These are phyloP conservation scores for Colossoma macropomum DNA, from an alignment of 2,113 vertebrate genomes.

Conservation along the genomic window DNA sequence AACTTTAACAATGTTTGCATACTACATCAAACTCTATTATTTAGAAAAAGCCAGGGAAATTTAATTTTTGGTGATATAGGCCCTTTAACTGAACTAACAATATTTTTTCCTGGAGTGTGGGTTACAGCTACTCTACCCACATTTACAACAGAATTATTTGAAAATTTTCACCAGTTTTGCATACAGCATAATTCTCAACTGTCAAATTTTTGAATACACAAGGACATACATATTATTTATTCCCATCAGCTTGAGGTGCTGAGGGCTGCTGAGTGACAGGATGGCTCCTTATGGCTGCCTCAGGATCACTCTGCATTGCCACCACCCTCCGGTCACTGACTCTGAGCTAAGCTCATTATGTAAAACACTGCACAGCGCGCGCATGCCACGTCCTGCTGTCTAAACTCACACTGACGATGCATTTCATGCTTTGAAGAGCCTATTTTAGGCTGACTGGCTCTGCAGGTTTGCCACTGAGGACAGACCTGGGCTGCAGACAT, in stretches of 20 bases:
- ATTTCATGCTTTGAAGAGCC: constrained; percentile 56
- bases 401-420: constrained; percentile 57
- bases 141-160: not conserved
- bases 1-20: too few relatives aligned
- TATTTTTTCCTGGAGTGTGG: too few relatives aligned
- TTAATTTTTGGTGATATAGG: too few relatives aligned
- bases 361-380: constrained; percentile 49
- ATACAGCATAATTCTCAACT: not conserved
- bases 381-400: constrained; percentile 42
- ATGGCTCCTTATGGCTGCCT: constrained; percentile 19
- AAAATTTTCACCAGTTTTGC: not conserved
- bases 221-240: not conserved
- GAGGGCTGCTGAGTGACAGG: constrained; percentile 18
- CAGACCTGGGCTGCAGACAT: constrained; percentile 44
- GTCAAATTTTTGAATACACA: not conserved
- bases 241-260: not conserved
- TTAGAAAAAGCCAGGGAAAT: too few relatives aligned
- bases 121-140: too few relatives aligned
- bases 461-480: constrained; percentile 46
- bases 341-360: constrained; percentile 53
- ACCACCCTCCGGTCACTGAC: constrained; percentile 13
- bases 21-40: too few relatives aligned
- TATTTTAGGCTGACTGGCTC: constrained; percentile 58
- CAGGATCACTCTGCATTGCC: constrained; percentile 20
- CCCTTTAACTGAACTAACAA: too few relatives aligned